Conservation (phyloP, 2,113 vertebrate genomes). For the Columba livia region DNA sequence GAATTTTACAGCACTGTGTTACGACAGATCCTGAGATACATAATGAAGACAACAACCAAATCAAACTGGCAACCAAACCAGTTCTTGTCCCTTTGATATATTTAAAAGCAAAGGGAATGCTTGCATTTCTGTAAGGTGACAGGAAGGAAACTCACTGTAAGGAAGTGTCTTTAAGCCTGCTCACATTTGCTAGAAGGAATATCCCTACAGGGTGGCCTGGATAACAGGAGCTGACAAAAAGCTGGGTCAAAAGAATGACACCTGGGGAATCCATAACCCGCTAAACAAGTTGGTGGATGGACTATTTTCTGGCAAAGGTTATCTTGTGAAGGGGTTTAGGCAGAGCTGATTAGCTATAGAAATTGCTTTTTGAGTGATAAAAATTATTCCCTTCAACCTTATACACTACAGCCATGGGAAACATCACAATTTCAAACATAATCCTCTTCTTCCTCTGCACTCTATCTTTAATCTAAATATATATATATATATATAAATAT, state of each 20-base stretch:
- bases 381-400: background rate
- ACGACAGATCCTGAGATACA: background rate
- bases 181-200: background rate
- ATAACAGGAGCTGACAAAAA: background rate
- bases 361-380: constrained; percentile 27
- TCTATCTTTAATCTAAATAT: background rate
- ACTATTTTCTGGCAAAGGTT: background rate
- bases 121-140: background rate
- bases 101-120: background rate
- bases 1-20: background rate
- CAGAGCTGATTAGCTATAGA: background rate
- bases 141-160: background rate
- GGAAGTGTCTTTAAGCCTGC: background rate
- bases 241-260: background rate
- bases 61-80: background rate
- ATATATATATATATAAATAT: too few species aligned
- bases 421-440: background rate
- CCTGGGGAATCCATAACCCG: background rate
- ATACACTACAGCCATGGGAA: background rate
- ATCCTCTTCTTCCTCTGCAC: background rate
- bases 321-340: background rate
- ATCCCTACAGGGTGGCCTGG: background rate
- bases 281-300: background rate
- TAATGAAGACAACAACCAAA: background rate
- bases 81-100: background rate